Conservation (phyloP, 2,888 invertebrate genomes). For the Papilio gigon region DNA sequence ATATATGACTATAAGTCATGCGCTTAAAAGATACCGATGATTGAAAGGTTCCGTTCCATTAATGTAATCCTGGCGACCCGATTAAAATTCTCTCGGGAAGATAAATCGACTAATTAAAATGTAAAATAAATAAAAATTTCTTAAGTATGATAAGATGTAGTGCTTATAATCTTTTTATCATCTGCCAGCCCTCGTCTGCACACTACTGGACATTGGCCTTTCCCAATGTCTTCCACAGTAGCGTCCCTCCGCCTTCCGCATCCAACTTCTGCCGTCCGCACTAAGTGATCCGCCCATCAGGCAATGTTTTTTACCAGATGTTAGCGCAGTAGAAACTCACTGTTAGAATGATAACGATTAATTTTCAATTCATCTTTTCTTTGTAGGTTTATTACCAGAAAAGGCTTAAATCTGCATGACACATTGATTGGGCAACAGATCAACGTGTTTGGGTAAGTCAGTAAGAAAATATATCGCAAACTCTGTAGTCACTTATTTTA, state of each 20-base stretch:
- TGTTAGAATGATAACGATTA: background rate
- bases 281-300: too few relatives aligned
- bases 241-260: too few relatives aligned
- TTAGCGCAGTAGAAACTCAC: background rate
- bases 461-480: background rate
- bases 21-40: constrained; percentile 13
- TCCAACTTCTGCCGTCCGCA: too few relatives aligned
- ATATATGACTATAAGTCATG: constrained; percentile 8
- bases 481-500: background rate
- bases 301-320: too few relatives aligned
- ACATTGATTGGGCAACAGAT: constrained; percentile 12
- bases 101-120: background rate
- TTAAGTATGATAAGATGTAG: too few relatives aligned
- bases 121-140: too few relatives aligned
- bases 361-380: background rate
- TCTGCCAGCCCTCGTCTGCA: too few relatives aligned
- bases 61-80: background rate
- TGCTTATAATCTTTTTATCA: too few relatives aligned
- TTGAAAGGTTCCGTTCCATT: constrained; percentile 15
- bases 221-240: too few relatives aligned
- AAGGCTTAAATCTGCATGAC: constrained; percentile 17
- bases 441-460: background rate
- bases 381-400: constrained; percentile 5
- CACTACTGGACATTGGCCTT: too few relatives aligned
- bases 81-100: background rate